Conservation (phyloP, 1,140 invertebrate genomes). For the Drosophila ficusphila region DNA sequence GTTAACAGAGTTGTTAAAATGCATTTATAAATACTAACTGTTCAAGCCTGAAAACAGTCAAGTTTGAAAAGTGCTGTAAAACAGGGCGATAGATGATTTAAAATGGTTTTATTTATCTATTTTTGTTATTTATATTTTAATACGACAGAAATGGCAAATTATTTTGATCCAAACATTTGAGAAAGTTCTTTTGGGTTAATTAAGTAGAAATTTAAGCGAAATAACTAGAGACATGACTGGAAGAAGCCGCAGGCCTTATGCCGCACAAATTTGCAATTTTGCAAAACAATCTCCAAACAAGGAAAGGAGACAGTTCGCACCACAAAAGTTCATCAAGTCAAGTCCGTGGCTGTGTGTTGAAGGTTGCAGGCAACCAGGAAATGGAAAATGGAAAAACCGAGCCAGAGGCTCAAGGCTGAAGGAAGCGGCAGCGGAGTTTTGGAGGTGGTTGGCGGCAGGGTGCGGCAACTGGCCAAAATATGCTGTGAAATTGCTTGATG, state of each 20-base stretch:
- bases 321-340: conserved; percentile 61
- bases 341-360: conserved; percentile 32
- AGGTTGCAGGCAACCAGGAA: conserved; percentile 40
- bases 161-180: too few species aligned
- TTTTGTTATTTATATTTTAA: too few species aligned
- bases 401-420: conserved; percentile 11
- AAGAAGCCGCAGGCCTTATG: conserved; percentile 45
- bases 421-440: conserved; percentile 2
- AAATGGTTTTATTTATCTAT: too few species aligned
- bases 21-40: too few species aligned
- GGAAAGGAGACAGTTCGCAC: conserved; percentile 18
- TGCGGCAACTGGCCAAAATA: conserved; percentile 44
- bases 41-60: too few species aligned
- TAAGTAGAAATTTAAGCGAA: conserved; percentile 31
- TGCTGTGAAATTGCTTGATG: conserved; percentile 55
- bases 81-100: too few species aligned
- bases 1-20: too few species aligned
- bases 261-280: conserved; percentile 53
- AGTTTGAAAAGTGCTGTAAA: too few species aligned
- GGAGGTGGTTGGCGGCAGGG: neutral
- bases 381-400: conserved; percentile 50
- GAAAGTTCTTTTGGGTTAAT: too few species aligned
- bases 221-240: conserved; percentile 21
- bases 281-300: conserved; percentile 5
- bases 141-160: too few species aligned